phyloP scores from a whole-genome alignment of 2,113 vertebrate species.

The Ammodytes marinus region DNA sequence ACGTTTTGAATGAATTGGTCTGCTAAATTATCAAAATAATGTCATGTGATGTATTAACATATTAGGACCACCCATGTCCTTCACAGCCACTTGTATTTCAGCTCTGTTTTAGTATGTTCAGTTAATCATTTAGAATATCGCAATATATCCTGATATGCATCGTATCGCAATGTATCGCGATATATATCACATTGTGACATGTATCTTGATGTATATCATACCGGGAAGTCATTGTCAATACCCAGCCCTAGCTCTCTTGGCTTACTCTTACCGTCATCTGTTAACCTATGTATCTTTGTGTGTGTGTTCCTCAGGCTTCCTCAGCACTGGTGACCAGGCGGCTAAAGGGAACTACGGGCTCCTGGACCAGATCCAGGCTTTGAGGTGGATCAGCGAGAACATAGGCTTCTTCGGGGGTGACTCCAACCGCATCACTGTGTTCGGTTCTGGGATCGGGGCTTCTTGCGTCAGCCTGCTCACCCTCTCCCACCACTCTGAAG shows the following conservation, averaged over 20 bases:
- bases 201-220: too few relatives aligned
- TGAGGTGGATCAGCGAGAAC: conserved; percentile 99
- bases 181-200: too few relatives aligned
- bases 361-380: conserved; percentile 98
- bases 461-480: conserved; percentile 99
- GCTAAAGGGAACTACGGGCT: conserved; percentile 99
- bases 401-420: conserved; percentile 98
- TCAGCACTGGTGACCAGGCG: conserved; percentile 98
- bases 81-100: too few relatives aligned
- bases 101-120: too few relatives aligned
- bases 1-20: too few relatives aligned
- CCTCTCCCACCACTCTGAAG: conserved; percentile 98
- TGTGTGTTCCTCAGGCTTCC: conserved; percentile 88
- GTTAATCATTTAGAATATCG: too few relatives aligned
- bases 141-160: too few relatives aligned
- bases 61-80: too few relatives aligned
- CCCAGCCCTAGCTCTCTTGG: background rate
- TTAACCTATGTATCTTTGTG: conserved; percentile 12
- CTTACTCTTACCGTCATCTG: conserved; percentile 1
- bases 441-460: conserved; percentile 96
- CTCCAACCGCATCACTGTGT: conserved; percentile 96
- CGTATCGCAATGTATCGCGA: too few relatives aligned
- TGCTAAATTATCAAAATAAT: too few relatives aligned
- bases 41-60: too few relatives aligned
- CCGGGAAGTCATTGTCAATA: too few relatives aligned